phyloP scores from a whole-genome alignment of 2,113 vertebrate species.

The Cavia aperea region DNA sequence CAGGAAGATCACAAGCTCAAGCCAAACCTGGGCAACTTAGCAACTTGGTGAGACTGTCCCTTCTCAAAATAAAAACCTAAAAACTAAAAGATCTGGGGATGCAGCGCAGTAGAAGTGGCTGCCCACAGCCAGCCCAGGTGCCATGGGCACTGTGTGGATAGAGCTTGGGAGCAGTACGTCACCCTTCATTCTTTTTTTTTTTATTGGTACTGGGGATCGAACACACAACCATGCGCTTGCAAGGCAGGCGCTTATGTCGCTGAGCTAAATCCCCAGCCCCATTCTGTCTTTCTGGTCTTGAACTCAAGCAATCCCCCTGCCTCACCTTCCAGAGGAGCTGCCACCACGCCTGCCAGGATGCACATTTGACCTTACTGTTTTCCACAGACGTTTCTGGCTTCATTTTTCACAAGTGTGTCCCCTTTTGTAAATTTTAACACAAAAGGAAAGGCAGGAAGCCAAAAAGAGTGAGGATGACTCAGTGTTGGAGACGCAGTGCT shows the following conservation, averaged over 20 bases:
- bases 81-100: background rate
- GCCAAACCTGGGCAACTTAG: background rate
- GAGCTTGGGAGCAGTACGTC: background rate
- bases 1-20: background rate
- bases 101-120: background rate
- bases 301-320: background rate
- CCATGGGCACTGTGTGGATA: rapidly evolving
- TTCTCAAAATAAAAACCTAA: background rate
- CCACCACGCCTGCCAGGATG: background rate
- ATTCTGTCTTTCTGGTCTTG: background rate
- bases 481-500: rapidly evolving
- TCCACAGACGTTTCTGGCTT: no score
- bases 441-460: background rate
- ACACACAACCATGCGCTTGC: no score
- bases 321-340: background rate
- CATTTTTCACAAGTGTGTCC: background rate
- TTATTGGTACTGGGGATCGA: no score
- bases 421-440: background rate
- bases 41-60: background rate
- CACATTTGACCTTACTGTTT: background rate
- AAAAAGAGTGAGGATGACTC: background rate
- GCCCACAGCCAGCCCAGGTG: background rate
- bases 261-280: no score
- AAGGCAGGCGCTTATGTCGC: no score
- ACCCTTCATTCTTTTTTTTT: background rate